Evolutionary conservation across 2,797 vertebrate genomes (phyloP).

Genomic region (Manis crassicaudata): DNA sequence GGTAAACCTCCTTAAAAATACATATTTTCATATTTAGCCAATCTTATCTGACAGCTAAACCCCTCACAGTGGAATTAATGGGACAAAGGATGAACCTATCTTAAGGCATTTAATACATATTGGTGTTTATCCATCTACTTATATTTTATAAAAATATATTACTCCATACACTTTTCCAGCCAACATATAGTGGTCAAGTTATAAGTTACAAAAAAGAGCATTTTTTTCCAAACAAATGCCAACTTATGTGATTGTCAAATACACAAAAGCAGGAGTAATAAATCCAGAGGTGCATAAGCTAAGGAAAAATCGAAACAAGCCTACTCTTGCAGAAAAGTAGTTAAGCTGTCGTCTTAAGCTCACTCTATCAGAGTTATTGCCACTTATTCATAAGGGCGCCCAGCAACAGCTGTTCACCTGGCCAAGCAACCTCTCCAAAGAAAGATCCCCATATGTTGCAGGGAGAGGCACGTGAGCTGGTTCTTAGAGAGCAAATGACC

Average conservation of each 20-base stretch:
- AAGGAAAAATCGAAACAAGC: constrained; percentile 80
- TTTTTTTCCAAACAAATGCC: constrained; percentile 40
- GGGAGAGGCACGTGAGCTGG: constrained; percentile 86
- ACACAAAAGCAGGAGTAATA: constrained; percentile 61
- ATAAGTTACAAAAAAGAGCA: neutral
- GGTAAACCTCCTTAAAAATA: neutral
- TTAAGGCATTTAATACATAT: neutral
- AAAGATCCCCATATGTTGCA: constrained; percentile 90
- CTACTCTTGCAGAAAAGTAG: constrained; percentile 82
- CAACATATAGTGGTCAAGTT: constrained; percentile 3
- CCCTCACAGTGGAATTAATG: neutral
- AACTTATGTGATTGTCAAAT: neutral
- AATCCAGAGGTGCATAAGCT: constrained; percentile 78
- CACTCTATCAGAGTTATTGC: constrained; percentile 88
- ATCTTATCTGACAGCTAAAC: neutral
- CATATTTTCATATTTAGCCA: neutral
- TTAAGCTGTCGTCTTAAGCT: constrained; percentile 87
- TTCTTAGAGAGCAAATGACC: constrained; percentile 85
- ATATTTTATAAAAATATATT: neutral
- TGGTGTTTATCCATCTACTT: neutral
- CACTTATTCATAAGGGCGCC: constrained; percentile 89
- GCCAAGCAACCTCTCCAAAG: constrained; percentile 89
- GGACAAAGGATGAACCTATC: neutral
- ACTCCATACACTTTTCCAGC: neutral
- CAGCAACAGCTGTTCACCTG: constrained; percentile 98